Conservation (phyloP, 2,797 vertebrate species). For the Clamator glandarius region DNA sequence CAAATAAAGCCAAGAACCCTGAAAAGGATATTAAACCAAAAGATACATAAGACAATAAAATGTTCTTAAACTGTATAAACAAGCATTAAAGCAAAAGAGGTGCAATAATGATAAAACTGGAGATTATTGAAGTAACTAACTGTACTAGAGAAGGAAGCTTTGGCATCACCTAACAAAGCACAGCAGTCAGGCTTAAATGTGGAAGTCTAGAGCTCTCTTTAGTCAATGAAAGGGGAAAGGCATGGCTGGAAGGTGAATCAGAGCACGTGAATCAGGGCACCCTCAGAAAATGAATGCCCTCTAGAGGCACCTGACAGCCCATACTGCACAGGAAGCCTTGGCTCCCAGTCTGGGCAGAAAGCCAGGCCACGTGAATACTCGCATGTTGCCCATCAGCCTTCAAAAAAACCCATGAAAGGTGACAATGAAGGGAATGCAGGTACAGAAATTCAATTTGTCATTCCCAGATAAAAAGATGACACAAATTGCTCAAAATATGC, state of each 20-base stretch:
- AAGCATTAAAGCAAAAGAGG: neutral
- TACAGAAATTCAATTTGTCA: neutral
- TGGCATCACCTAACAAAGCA: neutral
- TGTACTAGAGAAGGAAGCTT: neutral
- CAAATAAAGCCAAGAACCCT: neutral
- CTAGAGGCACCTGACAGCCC: constrained; percentile 25
- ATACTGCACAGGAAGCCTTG: neutral
- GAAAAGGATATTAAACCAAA: neutral
- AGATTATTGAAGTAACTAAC: neutral
- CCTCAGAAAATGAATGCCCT: constrained; percentile 4
- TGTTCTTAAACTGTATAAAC: neutral
- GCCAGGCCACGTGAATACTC: neutral
- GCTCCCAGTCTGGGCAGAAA: neutral
- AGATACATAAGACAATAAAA: neutral
- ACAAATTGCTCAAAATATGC: neutral
- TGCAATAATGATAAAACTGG: neutral
- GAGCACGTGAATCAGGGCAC: neutral
- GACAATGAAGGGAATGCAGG: neutral
- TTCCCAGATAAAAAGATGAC: neutral
- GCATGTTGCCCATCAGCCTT: neutral
- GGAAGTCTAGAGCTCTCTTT: neutral
- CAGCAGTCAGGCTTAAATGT: neutral
- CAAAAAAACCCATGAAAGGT: neutral
- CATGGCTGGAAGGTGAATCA: neutral
- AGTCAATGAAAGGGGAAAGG: neutral